Evolutionary conservation across 2,888 invertebrate species (phyloP).

Genomic region (Emmelina monodactyla): DNA sequence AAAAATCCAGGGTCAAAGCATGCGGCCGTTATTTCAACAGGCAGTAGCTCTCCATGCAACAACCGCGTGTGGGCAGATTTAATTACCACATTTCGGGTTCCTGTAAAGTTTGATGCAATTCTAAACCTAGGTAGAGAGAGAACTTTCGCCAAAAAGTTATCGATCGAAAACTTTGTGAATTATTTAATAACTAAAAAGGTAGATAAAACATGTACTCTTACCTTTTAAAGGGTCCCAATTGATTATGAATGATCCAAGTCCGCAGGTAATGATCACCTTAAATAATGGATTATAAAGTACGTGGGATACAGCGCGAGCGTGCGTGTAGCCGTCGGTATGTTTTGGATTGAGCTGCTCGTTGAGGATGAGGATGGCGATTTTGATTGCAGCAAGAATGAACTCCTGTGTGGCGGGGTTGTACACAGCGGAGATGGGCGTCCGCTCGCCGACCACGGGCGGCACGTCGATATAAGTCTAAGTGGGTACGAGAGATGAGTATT

Average conservation of each 20-base stretch:
- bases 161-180: no score
- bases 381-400: constrained; percentile 70
- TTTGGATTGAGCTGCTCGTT: constrained; percentile 72
- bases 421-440: constrained; percentile 65
- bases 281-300: constrained; percentile 80
- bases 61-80: constrained; percentile 74
- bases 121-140: no score
- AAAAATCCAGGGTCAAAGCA: constrained; percentile 79
- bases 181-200: no score
- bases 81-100: constrained; percentile 72
- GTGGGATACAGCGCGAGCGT: constrained; percentile 73
- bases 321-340: constrained; percentile 77
- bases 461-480: constrained; percentile 74
- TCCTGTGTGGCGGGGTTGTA: constrained; percentile 74
- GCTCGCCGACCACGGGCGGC: constrained; percentile 68
- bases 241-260: constrained; percentile 81
- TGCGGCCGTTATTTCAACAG: constrained; percentile 79
- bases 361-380: constrained; percentile 70
- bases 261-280: constrained; percentile 77
- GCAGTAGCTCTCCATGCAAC: constrained; percentile 70
- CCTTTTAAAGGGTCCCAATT: constrained; percentile 82
- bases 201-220: no score
- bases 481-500: no score
- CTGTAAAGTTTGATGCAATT: no score
- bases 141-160: no score